Conservation (phyloP, 2,797 vertebrate species). For the Schizopygopsis malacanthus region DNA sequence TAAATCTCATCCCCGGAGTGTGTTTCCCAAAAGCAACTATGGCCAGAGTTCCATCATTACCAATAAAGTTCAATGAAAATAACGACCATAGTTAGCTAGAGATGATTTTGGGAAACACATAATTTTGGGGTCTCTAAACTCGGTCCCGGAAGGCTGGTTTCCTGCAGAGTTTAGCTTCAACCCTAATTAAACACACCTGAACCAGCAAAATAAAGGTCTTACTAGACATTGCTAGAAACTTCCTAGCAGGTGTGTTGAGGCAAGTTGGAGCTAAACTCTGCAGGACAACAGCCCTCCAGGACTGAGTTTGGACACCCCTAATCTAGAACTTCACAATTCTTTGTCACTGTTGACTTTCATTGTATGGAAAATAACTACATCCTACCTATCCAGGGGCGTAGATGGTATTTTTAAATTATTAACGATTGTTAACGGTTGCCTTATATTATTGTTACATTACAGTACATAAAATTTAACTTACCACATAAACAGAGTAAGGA, state of each 20-base stretch:
- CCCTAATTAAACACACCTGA: not conserved
- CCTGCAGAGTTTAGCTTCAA: not conserved
- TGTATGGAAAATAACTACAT: not conserved
- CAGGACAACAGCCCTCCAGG: not conserved
- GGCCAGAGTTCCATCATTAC: not conserved
- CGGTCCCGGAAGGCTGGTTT: not conserved
- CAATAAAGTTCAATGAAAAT: not conserved
- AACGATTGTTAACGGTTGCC: too few relatives aligned
- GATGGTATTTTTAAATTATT: too few relatives aligned
- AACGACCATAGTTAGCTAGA: not conserved
- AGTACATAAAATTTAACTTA: too few relatives aligned
- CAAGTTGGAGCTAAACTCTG: not conserved
- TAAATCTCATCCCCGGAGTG: not conserved
- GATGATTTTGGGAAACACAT: not conserved
- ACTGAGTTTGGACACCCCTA: not conserved
- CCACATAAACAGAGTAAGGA: too few relatives aligned
- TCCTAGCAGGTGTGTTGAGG: not conserved
- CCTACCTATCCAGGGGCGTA: not conserved
- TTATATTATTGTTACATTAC: too few relatives aligned
- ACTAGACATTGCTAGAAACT: not conserved
- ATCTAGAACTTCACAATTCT: not conserved
- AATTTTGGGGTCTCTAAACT: not conserved
- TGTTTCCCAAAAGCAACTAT: not conserved
- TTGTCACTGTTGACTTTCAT: not conserved
- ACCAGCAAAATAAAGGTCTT: not conserved